phyloP scores from a whole-genome alignment of 2,113 vertebrate species.

The Cyprinus carpio region DNA sequence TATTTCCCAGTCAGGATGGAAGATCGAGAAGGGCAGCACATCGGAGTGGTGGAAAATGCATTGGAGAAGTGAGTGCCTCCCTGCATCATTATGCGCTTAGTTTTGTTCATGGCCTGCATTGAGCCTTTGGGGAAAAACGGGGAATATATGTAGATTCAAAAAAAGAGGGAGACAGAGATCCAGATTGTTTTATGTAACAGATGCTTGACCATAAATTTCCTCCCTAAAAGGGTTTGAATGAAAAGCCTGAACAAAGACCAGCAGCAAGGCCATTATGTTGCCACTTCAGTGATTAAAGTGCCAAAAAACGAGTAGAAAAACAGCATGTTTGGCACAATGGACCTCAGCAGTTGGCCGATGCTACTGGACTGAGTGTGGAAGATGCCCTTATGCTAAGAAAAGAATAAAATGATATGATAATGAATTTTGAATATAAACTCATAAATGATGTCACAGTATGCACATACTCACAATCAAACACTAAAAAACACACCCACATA shows the following conservation, averaged over 20 bases:
- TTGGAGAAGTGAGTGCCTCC: conserved; percentile 94
- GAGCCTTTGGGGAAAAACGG: conserved; percentile 78
- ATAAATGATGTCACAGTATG: no score
- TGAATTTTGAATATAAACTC: background rate
- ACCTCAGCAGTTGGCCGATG: background rate
- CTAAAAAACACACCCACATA: background rate
- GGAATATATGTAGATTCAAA: background rate
- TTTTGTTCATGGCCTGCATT: conserved; percentile 99
- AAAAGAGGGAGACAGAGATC: conserved; percentile 50
- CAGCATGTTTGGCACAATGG: conserved; percentile 26
- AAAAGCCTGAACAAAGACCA: conserved; percentile 71
- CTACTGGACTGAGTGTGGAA: background rate
- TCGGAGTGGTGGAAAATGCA: conserved; percentile 95
- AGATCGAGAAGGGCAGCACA: conserved; percentile 97
- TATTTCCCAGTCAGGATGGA: conserved; percentile 97
- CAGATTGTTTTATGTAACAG: conserved; percentile 75
- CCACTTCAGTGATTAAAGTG: conserved; percentile 70
- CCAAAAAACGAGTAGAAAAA: conserved; percentile 68
- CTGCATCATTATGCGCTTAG: conserved; percentile 89
- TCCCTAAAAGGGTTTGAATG: conserved; percentile 63
- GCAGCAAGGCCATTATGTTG: conserved; percentile 71
- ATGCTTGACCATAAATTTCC: conserved; percentile 78
- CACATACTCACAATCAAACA: conserved; percentile 33
- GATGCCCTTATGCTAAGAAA: background rate
- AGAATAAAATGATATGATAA: conserved; percentile 1